These are phyloP conservation scores for Aphodius granarius DNA, from an alignment of 2,888 invertebrate species.

Conservation along the genomic window DNA sequence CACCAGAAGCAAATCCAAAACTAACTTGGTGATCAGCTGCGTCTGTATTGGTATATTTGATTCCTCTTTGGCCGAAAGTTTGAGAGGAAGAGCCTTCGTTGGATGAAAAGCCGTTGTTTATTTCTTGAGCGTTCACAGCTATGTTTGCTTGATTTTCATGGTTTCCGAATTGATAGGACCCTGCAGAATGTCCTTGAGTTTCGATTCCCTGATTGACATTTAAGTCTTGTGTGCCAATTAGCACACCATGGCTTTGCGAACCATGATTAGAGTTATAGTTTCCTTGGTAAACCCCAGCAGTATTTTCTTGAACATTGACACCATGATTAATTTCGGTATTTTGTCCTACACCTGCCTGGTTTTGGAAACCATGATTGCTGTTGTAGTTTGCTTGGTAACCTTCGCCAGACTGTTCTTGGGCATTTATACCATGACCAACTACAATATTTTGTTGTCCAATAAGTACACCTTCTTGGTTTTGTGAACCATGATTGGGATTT, in stretches of 20 bases:
- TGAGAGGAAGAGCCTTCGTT: background rate
- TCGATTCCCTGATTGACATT: background rate
- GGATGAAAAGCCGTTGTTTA: background rate
- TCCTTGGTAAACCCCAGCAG: background rate
- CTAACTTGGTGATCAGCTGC: background rate
- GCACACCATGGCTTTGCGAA: background rate
- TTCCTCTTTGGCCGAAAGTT: background rate
- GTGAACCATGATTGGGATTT: background rate
- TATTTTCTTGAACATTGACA: background rate
- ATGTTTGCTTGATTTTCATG: background rate
- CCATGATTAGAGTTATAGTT: background rate
- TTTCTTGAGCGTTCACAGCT: background rate
- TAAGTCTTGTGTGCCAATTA: background rate
- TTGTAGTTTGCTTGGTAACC: background rate
- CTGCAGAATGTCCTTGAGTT: background rate
- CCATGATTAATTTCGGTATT: background rate
- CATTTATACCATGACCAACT: background rate
- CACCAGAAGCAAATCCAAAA: background rate
- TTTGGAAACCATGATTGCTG: background rate
- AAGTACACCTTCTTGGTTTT: background rate
- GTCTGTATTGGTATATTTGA: background rate
- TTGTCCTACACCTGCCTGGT: background rate
- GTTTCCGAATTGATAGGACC: background rate
- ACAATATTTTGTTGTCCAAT: background rate
- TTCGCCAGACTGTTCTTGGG: background rate